phyloP scores from a whole-genome alignment of 2,113 vertebrate genomes.

The Mungos mungo region DNA sequence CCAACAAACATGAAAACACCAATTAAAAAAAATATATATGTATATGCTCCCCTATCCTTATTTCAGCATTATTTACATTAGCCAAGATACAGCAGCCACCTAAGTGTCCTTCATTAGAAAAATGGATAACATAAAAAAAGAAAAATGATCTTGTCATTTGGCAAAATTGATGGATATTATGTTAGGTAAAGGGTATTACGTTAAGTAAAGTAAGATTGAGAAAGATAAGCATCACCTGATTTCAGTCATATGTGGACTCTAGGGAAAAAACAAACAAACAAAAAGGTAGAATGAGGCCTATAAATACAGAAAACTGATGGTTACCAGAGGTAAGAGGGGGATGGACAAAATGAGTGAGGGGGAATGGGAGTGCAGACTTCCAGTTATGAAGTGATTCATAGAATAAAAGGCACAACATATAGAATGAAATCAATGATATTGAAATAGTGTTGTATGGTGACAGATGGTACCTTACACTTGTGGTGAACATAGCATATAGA shows the following conservation, averaged over 20 bases:
- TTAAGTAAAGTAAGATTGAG: background rate
- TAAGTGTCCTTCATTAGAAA: background rate
- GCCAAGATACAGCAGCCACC: background rate
- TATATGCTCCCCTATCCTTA: background rate
- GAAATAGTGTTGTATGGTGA: background rate
- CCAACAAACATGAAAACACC: background rate
- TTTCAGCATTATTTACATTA: background rate
- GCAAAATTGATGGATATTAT: background rate
- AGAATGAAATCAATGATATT: background rate
- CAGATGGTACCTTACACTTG: background rate
- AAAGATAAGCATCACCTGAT: background rate
- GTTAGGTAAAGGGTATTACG: background rate
- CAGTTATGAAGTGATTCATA: background rate
- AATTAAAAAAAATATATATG: background rate
- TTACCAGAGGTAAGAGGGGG: background rate
- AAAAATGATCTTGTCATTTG: background rate
- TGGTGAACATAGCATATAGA: background rate
- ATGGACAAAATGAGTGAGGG: background rate
- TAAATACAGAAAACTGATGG: background rate
- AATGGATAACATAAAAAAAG: background rate
- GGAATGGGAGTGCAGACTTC: background rate
- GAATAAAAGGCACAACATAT: background rate
- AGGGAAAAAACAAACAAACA: background rate
- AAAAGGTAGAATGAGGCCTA: background rate
- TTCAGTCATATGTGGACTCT: background rate